phyloP scores from a whole-genome alignment of 2,888 invertebrate species.

The Clanis bilineata region DNA sequence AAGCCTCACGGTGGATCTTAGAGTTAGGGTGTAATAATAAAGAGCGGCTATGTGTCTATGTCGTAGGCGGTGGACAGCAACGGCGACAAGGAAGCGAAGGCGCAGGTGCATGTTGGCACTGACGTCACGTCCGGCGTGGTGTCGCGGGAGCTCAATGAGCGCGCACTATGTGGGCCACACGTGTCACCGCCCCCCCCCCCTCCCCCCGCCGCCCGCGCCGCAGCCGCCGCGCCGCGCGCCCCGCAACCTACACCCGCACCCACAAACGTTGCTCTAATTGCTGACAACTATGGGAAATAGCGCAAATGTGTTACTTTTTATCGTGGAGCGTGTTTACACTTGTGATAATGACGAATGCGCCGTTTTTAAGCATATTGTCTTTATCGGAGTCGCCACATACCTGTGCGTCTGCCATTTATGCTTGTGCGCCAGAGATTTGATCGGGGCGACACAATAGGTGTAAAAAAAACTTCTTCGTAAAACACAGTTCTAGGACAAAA shows the following conservation, averaged over 20 bases:
- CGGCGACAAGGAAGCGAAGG: conserved; percentile 27
- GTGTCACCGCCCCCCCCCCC: conserved; percentile 56
- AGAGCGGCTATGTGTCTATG: neutral
- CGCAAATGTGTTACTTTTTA: conserved; percentile 70
- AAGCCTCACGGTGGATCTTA: neutral
- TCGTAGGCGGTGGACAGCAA: neutral
- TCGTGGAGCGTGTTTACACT: conserved; percentile 61
- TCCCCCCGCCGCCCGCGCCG: conserved; percentile 25
- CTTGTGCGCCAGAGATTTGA: conserved; percentile 27
- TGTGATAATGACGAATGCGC: conserved; percentile 59
- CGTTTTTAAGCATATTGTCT: conserved; percentile 39
- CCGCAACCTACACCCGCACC: conserved; percentile 43
- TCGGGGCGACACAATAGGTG: conserved; percentile 43
- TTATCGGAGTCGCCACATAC: conserved; percentile 29
- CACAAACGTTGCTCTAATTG: conserved; percentile 69
- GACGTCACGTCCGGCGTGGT: conserved; percentile 68
- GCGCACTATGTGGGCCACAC: conserved; percentile 76
- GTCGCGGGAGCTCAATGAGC: conserved; percentile 62
- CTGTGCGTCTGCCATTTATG: conserved; percentile 18
- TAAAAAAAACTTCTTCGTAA: neutral
- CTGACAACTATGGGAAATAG: conserved; percentile 77
- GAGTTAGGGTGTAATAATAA: neutral
- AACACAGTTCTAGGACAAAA: neutral
- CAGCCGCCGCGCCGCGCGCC: conserved; percentile 24
- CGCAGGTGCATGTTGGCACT: conserved; percentile 61